Percentiles rank a stretch among this genome's conserved stretches.
phyloP scores from a whole-genome alignment of 1,140 invertebrate species.

The Latrodectus geometricus region DNA sequence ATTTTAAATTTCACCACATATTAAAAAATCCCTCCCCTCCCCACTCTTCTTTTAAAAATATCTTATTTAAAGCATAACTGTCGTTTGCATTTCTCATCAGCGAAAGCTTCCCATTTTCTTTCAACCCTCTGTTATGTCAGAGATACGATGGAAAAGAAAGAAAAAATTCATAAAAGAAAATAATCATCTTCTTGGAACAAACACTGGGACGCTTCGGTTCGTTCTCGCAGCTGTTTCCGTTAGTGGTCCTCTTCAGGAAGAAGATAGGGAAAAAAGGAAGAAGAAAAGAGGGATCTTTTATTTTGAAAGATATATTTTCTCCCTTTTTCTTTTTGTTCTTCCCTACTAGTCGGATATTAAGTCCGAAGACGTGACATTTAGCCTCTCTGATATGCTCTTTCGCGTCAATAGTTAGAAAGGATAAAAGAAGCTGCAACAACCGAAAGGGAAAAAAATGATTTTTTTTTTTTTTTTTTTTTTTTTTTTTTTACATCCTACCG shows the following conservation, averaged over 20 bases:
- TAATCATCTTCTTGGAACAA: constrained; percentile 27
- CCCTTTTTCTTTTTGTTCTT: background rate
- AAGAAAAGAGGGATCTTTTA: background rate
- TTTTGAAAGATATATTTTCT: constrained; percentile 11
- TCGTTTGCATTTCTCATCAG: constrained; percentile 27
- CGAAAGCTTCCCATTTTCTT: background rate
- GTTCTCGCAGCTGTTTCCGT: constrained; percentile 22
- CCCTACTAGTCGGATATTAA: constrained; percentile 19
- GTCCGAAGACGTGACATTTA: constrained; percentile 34
- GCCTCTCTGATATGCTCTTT: background rate
- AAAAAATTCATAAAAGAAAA: constrained; percentile 25
- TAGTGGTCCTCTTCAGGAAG: background rate
- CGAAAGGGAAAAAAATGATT: no score
- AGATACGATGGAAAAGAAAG: background rate
- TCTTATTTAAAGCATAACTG: background rate
- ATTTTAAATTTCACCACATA: no score
- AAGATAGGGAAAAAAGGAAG: background rate
- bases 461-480: no score
- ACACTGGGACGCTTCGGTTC: background rate
- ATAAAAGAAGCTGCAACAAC: background rate
- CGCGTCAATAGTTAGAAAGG: constrained; percentile 20
- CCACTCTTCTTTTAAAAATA: background rate
- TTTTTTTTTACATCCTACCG: no score
- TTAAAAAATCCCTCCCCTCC: no score
- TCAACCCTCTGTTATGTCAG: background rate